These are phyloP conservation scores for Megaustenia siamemsis DNA, from an alignment of 2,888 invertebrate species.

Conservation along the genomic window DNA sequence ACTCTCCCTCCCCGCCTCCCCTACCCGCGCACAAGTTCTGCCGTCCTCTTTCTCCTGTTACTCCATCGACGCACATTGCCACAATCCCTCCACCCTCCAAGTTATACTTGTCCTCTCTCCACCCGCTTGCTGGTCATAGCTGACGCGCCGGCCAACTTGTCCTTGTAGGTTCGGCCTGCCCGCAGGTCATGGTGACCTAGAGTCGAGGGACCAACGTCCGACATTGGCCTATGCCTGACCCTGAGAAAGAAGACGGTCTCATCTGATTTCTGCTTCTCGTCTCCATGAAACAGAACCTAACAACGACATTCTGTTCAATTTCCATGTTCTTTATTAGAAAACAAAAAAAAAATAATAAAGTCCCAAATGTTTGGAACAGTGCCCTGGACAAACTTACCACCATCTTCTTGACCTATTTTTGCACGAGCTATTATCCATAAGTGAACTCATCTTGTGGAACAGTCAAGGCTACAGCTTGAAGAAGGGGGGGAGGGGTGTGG, in stretches of 20 bases:
- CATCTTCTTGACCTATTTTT: too few species aligned
- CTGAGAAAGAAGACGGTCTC: not conserved
- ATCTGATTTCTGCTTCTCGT: not conserved
- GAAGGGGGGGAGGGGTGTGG: too few species aligned
- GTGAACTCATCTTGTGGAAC: too few species aligned
- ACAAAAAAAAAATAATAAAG: too few species aligned
- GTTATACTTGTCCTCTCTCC: not conserved
- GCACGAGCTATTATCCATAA: too few species aligned
- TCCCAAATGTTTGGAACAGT: too few species aligned
- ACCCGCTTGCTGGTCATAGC: not conserved
- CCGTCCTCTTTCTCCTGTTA: not conserved
- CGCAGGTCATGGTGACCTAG: not conserved
- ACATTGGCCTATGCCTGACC: not conserved
- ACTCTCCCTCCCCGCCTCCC: not conserved
- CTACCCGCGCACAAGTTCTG: not conserved
- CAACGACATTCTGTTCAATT: not conserved
- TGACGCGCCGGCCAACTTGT: not conserved
- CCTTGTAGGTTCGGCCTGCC: conserved; percentile 15
- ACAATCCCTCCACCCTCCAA: too few species aligned
- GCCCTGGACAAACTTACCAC: too few species aligned
- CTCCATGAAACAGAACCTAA: not conserved
- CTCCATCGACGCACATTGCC: not conserved
- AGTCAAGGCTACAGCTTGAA: too few species aligned
- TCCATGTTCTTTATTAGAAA: too few species aligned
- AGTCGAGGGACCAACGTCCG: not conserved